Evolutionary conservation across 2,113 vertebrate species (phyloP), one percentile per base, ranked within the genome.

Genomic region (Pogonocichla stellata): DNA sequence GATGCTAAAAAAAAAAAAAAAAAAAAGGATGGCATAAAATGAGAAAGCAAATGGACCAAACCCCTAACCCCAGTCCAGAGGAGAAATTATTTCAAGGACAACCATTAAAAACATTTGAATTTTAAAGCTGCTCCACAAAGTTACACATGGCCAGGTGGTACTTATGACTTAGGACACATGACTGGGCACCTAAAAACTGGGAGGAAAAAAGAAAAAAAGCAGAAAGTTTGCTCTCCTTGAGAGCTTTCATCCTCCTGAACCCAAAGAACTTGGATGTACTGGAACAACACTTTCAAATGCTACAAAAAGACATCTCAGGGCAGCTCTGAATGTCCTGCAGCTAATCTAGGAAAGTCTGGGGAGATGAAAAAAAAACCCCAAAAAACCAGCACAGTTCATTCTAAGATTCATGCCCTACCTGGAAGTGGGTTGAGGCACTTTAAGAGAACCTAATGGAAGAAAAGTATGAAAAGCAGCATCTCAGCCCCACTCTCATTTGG

Each of bases 371-470:
- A 50, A 51, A 47, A 65, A 53, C 8, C 3, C 3, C 6, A 12
- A 13, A 57, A 34, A 58, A 18, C 12, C 36, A 67, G 28, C n/a
- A 69, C 47, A 57, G n/a, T 42, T 61, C 53, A 38, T 78, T 34
- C 67, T 50, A 53, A 60, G 65, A 78, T 29, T 78, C n/a, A 22
- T 23, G 31, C 7, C 38, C 25, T 43, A 20, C 19, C 69, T 81
- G 42, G 31, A 33, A 72, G 19, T 9, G 40, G 64, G 40, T 11
- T 80, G 31, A 86, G 22, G 54, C 24, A n/a, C 38, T 66, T 74
- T 0, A 65, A 15, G 11, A 80, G 24, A 72, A 19, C 6, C 14
- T 66, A 22, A 31, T 0, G 1, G 28, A 83, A 19, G 8, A n/a
- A 8, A 77, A 57, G 74, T n/a, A 73, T 0, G 0, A 72, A 42